Evolutionary conservation across 2,797 vertebrate species (phyloP).

Genomic region (Anisognathus igniventris): DNA sequence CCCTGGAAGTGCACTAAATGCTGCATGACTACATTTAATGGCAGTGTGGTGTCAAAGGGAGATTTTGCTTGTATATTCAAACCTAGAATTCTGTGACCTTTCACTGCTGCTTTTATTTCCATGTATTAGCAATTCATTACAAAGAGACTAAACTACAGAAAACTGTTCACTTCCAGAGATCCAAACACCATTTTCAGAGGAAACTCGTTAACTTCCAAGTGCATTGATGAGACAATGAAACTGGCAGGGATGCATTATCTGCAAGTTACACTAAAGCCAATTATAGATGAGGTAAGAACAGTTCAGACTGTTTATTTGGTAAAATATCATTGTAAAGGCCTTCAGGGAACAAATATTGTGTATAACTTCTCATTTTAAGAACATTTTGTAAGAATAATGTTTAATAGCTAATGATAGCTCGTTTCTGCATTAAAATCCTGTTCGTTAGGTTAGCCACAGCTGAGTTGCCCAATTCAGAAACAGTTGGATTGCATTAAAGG

Average conservation of each 20-base stretch:
- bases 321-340: not conserved
- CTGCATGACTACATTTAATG: not conserved
- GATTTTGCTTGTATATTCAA: not conserved
- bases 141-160: constrained; percentile 9
- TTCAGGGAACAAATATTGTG: not conserved
- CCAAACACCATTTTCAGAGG: constrained; percentile 98
- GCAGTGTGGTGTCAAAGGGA: not conserved
- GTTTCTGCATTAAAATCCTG: not conserved
- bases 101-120: not conserved
- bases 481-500: not conserved
- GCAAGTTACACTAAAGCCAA: constrained; percentile 93
- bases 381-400: not conserved
- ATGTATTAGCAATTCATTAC: not conserved
- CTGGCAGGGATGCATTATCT: constrained; percentile 97
- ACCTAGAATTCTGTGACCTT: not conserved
- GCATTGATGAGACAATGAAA: constrained; percentile 99
- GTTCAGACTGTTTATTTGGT: not conserved
- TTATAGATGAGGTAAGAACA: constrained; percentile 90
- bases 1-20: not conserved
- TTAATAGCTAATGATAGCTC: not conserved
- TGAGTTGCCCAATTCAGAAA: not conserved
- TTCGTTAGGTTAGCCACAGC: not conserved
- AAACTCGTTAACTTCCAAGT: constrained; percentile 96
- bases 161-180: constrained; percentile 81
- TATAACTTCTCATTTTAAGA: not conserved